Percentiles rank a stretch among this genome's conserved stretches.
phyloP scores from a whole-genome alignment of 2,888 invertebrate species.

The Drosophila borealis region DNA sequence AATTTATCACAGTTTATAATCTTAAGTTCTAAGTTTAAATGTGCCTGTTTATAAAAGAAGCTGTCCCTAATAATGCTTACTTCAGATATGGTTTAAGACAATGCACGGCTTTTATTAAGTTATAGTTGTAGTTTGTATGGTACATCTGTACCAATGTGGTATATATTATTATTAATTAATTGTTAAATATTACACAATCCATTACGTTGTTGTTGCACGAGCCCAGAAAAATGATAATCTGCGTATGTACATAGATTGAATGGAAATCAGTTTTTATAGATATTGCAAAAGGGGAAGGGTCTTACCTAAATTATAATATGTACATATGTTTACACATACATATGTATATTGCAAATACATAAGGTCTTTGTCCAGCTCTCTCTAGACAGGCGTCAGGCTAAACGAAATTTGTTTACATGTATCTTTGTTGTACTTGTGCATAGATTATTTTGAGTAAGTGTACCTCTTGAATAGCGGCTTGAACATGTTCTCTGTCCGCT shows the following conservation, averaged over 20 bases:
- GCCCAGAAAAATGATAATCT: slow-evolving; percentile 59
- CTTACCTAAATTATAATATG: slow-evolving; percentile 46
- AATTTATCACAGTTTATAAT: slow-evolving; percentile 79
- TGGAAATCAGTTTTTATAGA: background rate
- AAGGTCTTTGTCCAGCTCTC: slow-evolving; percentile 18
- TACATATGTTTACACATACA: slow-evolving; percentile 15
- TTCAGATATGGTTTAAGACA: slow-evolving; percentile 47
- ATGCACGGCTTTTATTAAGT: slow-evolving; percentile 49
- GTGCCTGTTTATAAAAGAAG: slow-evolving; percentile 54
- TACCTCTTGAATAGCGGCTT: slow-evolving; percentile 97
- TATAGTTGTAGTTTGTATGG: slow-evolving; percentile 29
- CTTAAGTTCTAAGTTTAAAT: slow-evolving; percentile 62
- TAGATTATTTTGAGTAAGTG: slow-evolving; percentile 39
- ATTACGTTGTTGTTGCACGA: slow-evolving; percentile 68
- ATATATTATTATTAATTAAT: slow-evolving; percentile 38
- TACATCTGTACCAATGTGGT: slow-evolving; percentile 50
- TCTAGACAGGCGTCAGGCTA: slow-evolving; percentile 50
- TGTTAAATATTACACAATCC: slow-evolving; percentile 72
- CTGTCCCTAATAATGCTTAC: slow-evolving; percentile 25
- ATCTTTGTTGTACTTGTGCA: background rate
- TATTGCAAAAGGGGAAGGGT: background rate
- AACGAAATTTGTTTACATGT: background rate
- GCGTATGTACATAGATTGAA: background rate
- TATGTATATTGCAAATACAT: slow-evolving; percentile 15
- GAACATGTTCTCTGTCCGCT: slow-evolving; percentile 87